These are phyloP conservation scores for Mus minutoides DNA, from an alignment of 2,797 vertebrate genomes.

Conservation along the genomic window DNA sequence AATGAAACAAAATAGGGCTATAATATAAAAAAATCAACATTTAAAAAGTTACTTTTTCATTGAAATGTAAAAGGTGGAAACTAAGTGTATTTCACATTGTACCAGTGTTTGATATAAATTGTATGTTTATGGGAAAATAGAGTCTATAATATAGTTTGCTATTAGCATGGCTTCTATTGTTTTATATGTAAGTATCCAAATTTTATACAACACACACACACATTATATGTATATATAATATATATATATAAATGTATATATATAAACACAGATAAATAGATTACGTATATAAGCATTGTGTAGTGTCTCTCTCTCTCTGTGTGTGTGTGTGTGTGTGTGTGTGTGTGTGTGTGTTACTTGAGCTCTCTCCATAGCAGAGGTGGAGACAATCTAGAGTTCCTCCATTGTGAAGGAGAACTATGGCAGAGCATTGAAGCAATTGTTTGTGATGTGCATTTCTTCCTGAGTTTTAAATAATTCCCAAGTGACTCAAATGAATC, in stretches of 20 bases:
- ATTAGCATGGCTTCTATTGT: neutral
- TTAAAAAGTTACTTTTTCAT: neutral
- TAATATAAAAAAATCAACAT: neutral
- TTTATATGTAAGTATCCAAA: neutral
- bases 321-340: neutral
- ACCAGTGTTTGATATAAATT: neutral
- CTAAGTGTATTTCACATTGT: neutral
- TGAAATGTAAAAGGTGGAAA: neutral
- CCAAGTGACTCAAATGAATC: neutral
- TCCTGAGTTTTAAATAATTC: constrained; percentile 19
- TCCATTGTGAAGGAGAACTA: neutral
- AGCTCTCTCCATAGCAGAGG: neutral
- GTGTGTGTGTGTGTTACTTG: neutral
- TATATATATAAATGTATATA: no score
- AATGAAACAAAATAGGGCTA: neutral
- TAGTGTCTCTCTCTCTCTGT: fast-evolving
- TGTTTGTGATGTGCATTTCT: constrained; percentile 48
- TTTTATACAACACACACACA: neutral
- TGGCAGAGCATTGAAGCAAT: neutral
- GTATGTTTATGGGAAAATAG: neutral
- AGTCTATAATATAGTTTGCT: neutral
- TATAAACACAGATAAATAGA: no score
- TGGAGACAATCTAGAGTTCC: neutral
- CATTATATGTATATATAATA: neutral
- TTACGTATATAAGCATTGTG: neutral